Evolutionary conservation across 2,113 vertebrate genomes (phyloP), one percentile per base, ranked within the genome.

Genomic region (Ia io): DNA sequence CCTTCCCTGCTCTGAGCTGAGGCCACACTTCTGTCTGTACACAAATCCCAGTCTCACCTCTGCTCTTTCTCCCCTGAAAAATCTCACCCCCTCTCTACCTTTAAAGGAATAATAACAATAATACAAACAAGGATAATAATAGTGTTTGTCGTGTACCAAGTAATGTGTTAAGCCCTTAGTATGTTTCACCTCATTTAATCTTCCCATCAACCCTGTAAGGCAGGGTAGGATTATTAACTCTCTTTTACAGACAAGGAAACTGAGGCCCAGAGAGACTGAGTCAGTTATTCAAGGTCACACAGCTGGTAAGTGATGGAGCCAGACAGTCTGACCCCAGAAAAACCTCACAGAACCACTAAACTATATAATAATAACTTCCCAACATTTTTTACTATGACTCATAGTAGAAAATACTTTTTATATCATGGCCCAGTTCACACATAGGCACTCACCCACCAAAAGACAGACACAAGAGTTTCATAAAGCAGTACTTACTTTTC

Each of bases 301-400:
- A 69, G 47, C 86, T 94, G 84, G 87, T 74, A 78, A 95, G 7
- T 32, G 53, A 95, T 65, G 90, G 92, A 96, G 90, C 87, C 97
- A 97, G 95, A 94, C 92, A 95, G 96, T 91, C 94, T 94, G 90
- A 97, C 90, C 97, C 90, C 79, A 95, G 95, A 67, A 83, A 95
- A 97, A 44, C 67, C 90, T 95, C 92, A 42, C n/a, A 83, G 53
- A 93, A 94, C 95, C 95, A 83, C 92, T 74, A 82, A 93, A 86
- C 92, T 93, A 61, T 92, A 89, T 91, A 97, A 94, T 96, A 91
- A 96, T 89, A 94, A 94, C 92, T 96, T 97, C 70, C 79, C 69
- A 78, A 86, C 88, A 89, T 94, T 89, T 96, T 79, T 91, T 2
- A 95, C 84, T 13, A 20, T 97, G 95, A 95, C 73, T 97, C 96